Conservation (phyloP, 2,113 vertebrate genomes). For the Toxostoma redivivum region DNA sequence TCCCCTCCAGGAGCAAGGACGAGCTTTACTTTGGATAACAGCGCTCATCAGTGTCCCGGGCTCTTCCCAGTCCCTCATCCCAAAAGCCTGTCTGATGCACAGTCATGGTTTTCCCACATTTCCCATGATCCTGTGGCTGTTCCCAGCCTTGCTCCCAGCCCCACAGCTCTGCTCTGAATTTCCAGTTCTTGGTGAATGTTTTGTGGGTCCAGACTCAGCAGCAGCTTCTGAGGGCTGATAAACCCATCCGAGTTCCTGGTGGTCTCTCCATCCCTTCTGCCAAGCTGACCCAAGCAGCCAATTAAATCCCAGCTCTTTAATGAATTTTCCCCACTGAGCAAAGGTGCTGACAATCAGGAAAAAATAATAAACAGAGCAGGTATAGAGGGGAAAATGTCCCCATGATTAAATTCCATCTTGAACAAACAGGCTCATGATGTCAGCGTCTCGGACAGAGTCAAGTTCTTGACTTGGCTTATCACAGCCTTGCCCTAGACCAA, state of each 20-base stretch:
- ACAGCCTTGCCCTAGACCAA: slow-evolving; percentile 36
- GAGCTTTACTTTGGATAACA: neutral
- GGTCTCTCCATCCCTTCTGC: neutral
- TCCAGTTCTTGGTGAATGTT: neutral
- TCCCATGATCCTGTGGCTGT: fast-evolving
- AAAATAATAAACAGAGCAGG: slow-evolving; percentile 11
- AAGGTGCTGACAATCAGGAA: slow-evolving; percentile 1
- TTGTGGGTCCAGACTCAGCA: neutral
- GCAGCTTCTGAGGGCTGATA: neutral
- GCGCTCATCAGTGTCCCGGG: neutral
- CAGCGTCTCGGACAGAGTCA: slow-evolving; percentile 49
- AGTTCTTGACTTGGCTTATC: slow-evolving; percentile 37
- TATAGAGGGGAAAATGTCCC: slow-evolving; percentile 23
- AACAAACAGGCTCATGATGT: slow-evolving; percentile 69
- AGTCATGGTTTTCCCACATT: fast-evolving
- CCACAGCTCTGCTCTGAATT: neutral
- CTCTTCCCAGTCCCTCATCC: neutral
- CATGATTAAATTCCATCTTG: slow-evolving; percentile 61
- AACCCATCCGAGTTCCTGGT: neutral
- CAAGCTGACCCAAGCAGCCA: neutral
- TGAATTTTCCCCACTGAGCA: neutral
- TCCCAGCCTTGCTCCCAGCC: neutral
- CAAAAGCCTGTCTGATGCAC: neutral
- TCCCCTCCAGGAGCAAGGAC: neutral
- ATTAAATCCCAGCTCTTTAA: neutral